These are phyloP conservation scores for Platysteira castanea DNA, from an alignment of 2,113 vertebrate genomes.

Conservation along the genomic window DNA sequence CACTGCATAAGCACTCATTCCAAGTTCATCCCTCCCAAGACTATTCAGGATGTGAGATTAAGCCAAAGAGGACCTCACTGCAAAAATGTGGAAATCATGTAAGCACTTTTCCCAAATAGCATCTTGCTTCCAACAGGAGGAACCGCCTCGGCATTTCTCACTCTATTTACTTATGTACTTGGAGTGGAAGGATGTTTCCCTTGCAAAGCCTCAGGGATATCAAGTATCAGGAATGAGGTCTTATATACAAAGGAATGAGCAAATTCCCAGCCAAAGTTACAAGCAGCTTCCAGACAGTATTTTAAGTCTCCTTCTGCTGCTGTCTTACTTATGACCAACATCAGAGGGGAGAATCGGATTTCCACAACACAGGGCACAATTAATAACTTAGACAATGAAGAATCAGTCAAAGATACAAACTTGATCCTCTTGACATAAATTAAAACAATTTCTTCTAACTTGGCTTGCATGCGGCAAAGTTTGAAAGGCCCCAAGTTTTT, in stretches of 20 bases:
- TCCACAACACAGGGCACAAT: not conserved
- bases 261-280: not conserved
- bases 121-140: not conserved
- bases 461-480: not conserved
- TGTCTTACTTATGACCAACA: not conserved
- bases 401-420: not conserved
- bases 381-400: not conserved
- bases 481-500: accelerated
- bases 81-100: slow-evolving; percentile 81
- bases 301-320: not conserved
- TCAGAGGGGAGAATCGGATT: not conserved
- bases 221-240: not conserved
- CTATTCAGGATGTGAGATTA: slow-evolving; percentile 72
- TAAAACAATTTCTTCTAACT: not conserved
- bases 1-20: slow-evolving; percentile 75
- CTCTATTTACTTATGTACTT: not conserved
- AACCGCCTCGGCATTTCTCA: not conserved
- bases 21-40: slow-evolving; percentile 61
- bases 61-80: slow-evolving; percentile 78
- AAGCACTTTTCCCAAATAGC: slow-evolving; percentile 37
- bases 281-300: not conserved
- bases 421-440: not conserved
- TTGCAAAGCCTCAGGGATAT: not conserved
- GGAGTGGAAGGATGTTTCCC: not conserved
- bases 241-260: not conserved